These are phyloP conservation scores for Mico argentatus DNA, from an alignment of 2,797 vertebrate genomes.

Conservation along the genomic window DNA sequence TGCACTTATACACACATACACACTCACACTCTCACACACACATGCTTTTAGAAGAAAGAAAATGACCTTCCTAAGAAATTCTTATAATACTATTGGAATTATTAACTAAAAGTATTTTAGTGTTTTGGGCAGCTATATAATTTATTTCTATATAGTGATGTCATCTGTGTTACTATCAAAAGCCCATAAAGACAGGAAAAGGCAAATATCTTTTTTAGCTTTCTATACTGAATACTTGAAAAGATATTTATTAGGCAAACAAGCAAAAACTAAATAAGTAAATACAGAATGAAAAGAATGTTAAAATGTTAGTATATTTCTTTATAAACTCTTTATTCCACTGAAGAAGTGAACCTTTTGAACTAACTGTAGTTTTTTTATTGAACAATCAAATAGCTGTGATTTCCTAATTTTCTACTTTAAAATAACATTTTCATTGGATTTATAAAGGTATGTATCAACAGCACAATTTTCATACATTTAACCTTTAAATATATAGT, in stretches of 20 bases:
- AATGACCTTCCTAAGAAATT: not conserved
- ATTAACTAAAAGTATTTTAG: conserved; percentile 11
- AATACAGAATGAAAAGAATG: not conserved
- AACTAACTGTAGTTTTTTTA: not conserved
- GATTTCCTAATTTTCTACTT: not conserved
- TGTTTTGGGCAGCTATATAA: not conserved
- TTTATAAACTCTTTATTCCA: not conserved
- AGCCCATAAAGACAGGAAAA: conserved; percentile 4
- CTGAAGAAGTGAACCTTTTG: not conserved
- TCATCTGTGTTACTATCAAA: conserved; percentile 17
- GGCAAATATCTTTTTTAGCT: not conserved
- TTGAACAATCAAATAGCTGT: not conserved
- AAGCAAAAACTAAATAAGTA: not conserved
- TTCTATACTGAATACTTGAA: not conserved
- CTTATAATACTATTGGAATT: conserved; percentile 1
- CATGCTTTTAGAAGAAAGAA: conserved; percentile 16
- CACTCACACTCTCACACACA: not conserved
- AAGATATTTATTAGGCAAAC: not conserved
- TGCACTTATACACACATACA: not conserved
- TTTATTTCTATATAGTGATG: conserved; percentile 1
- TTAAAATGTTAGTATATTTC: not conserved
- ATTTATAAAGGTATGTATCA: not conserved
- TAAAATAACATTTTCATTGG: not conserved
- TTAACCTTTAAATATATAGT: conserved; percentile 27
- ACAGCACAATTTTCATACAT: not conserved